Conservation (phyloP, 2,888 invertebrate species). For the Drosophila pseudotakahashii region DNA sequence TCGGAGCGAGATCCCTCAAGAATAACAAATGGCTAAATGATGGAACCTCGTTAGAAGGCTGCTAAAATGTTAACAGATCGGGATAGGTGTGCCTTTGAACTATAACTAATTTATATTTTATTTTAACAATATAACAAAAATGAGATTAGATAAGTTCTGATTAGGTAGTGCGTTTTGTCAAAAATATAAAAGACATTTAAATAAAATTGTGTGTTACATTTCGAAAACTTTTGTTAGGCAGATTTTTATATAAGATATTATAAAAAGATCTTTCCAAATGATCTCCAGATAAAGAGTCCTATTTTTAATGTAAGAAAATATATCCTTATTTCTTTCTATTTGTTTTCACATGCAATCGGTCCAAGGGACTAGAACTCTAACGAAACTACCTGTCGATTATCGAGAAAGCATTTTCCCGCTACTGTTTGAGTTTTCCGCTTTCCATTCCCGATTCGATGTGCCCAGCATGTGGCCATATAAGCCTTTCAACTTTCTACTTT, state of each 20-base stretch:
- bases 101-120: background rate
- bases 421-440: constrained; percentile 2
- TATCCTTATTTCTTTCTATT: background rate
- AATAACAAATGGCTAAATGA: constrained; percentile 19
- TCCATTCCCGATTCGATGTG: constrained; percentile 11
- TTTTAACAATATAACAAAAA: no score
- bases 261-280: no score
- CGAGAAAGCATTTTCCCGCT: constrained; percentile 6
- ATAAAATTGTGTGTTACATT: no score
- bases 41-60: constrained; percentile 11
- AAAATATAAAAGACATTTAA: no score
- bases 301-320: background rate
- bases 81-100: background rate
- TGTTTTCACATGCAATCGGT: background rate
- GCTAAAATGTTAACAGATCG: background rate
- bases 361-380: background rate
- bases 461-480: constrained; percentile 16
- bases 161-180: no score
- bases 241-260: no score
- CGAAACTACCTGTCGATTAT: background rate
- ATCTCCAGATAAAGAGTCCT: background rate
- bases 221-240: no score
- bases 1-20: background rate
- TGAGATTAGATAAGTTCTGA: no score
- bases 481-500: constrained; percentile 13